Evolutionary conservation across 2,113 vertebrate genomes (phyloP).

Genomic region (Spheniscus mendiculus): DNA sequence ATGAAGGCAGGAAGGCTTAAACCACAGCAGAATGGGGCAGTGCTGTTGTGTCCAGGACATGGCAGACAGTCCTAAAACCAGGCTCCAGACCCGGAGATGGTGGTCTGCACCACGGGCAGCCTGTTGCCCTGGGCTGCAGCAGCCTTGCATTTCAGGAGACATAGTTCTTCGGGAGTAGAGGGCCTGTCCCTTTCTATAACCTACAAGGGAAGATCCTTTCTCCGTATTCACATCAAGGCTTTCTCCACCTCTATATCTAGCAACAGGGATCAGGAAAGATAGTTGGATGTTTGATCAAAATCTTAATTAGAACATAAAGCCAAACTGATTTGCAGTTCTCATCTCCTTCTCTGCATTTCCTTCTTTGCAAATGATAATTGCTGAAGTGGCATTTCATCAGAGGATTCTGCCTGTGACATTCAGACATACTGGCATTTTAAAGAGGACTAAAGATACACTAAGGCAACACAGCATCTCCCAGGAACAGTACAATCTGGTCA

Average conservation of each 20-base stretch:
- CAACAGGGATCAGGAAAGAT: not conserved
- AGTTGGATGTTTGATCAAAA: not conserved
- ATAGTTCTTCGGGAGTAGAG: not conserved
- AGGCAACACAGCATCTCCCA: not conserved
- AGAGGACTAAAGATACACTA: not conserved
- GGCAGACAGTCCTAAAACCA: not conserved
- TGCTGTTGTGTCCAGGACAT: not conserved
- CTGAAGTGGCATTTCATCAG: constrained; percentile 23
- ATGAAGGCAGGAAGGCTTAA: not conserved
- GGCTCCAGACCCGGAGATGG: not conserved
- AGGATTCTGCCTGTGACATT: not conserved
- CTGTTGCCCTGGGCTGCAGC: not conserved
- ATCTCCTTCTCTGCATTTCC: not conserved
- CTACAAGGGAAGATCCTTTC: not conserved
- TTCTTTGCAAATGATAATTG: not conserved
- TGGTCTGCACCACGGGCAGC: not conserved
- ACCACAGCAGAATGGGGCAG: not conserved
- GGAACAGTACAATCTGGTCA: not conserved
- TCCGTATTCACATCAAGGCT: not conserved
- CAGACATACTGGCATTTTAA: constrained; percentile 2
- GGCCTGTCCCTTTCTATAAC: not conserved
- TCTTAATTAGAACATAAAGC: not conserved
- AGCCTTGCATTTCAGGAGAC: not conserved
- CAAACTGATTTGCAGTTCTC: not conserved
- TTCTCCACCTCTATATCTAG: not conserved